Percentiles rank a stretch among this genome's conserved stretches.
These are phyloP conservation scores for Agrochola circellaris DNA, from an alignment of 2,888 invertebrate species.

Conservation along the genomic window DNA sequence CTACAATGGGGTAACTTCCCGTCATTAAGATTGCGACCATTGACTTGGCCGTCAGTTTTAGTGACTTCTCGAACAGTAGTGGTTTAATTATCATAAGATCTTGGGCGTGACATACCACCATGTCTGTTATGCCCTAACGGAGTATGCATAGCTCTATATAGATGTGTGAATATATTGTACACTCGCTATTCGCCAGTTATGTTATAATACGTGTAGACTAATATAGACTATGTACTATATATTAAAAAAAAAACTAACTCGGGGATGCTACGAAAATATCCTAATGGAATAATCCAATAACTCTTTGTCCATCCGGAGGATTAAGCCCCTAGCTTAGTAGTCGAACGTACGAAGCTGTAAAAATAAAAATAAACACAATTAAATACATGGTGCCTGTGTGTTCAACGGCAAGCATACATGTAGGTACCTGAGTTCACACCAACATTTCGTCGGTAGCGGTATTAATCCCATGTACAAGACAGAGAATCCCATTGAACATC, in stretches of 20 bases:
- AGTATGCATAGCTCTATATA: not conserved
- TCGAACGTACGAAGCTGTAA: not conserved
- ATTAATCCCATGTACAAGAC: not conserved
- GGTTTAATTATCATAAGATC: not conserved
- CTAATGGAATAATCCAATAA: not conserved
- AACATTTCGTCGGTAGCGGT: not conserved
- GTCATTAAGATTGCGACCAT: constrained; percentile 57
- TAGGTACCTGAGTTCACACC: not conserved
- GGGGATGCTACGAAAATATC: not conserved
- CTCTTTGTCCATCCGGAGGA: not conserved
- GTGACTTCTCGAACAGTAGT: not conserved
- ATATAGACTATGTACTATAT: no score
- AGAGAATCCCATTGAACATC: not conserved
- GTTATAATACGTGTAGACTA: not conserved
- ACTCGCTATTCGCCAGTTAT: no score
- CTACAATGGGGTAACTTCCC: constrained; percentile 58
- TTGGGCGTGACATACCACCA: not conserved
- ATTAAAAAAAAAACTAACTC: not conserved
- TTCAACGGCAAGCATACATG: not conserved
- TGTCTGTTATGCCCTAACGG: not conserved
- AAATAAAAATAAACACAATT: not conserved
- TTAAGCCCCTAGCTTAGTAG: not conserved
- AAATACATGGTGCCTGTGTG: not conserved
- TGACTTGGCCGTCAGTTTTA: constrained; percentile 32
- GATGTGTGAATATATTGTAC: not conserved